phyloP scores from a whole-genome alignment of 1,140 invertebrate species.

The Drosophila tristis region DNA sequence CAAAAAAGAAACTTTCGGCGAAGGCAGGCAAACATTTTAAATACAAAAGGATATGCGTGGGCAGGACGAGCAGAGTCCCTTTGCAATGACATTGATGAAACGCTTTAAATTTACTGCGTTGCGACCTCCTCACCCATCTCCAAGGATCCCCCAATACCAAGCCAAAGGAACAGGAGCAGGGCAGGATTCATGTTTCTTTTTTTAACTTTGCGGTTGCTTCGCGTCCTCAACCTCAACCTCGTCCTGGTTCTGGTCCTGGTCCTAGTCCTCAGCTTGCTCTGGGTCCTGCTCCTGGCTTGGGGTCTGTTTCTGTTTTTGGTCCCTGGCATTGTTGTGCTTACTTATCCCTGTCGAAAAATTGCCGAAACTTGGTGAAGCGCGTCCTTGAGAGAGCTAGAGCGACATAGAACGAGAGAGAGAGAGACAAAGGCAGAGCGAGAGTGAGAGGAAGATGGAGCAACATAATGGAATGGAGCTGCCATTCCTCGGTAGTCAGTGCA shows the following conservation, averaged over 20 bases:
- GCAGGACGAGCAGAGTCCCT: conserved; percentile 54
- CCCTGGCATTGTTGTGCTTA: conserved; percentile 70
- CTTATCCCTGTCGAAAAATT: conserved; percentile 79
- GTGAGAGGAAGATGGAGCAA: background rate
- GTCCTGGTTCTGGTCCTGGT: background rate
- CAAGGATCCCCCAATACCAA: background rate
- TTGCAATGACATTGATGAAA: conserved; percentile 79
- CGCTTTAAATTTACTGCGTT: conserved; percentile 76
- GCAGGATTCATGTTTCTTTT: conserved; percentile 19
- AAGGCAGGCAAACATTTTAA: conserved; percentile 77
- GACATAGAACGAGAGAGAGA: background rate
- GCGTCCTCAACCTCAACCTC: conserved; percentile 11
- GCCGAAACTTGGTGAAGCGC: conserved; percentile 63
- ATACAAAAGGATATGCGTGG: conserved; percentile 82
- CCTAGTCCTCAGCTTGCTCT: background rate
- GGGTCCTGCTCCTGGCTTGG: conserved; percentile 14
- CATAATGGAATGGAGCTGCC: conserved; percentile 27
- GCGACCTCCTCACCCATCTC: conserved; percentile 18
- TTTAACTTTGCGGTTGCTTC: conserved; percentile 57
- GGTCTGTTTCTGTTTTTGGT: conserved; percentile 15
- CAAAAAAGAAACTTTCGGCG: conserved; percentile 64
- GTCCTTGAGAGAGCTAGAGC: conserved; percentile 31
- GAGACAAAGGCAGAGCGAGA: background rate
- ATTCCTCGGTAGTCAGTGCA: conserved; percentile 51
- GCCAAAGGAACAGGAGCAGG: background rate